Conservation (phyloP, 2,797 vertebrate species). For the Phalloptychus januarius region DNA sequence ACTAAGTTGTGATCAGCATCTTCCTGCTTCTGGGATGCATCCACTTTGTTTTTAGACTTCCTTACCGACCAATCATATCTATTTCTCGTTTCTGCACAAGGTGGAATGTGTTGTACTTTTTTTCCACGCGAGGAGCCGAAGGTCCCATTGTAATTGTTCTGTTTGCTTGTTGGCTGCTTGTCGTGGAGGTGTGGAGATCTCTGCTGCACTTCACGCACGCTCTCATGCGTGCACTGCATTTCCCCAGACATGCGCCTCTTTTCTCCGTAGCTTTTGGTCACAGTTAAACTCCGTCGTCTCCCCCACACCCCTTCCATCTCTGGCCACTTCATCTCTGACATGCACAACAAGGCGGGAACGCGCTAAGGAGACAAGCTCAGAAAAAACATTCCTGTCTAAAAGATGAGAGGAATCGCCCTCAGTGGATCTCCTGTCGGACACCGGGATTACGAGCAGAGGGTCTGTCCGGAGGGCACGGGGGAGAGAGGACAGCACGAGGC, state of each 20-base stretch:
- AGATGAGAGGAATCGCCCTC: slow-evolving; percentile 79
- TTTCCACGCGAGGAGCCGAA: slow-evolving; percentile 31
- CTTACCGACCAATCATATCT: slow-evolving; percentile 20
- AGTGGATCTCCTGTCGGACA: slow-evolving; percentile 73
- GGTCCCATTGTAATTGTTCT: background rate
- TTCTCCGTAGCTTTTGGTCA: slow-evolving; percentile 9
- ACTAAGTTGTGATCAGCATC: slow-evolving; percentile 47
- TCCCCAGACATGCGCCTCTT: slow-evolving; percentile 15
- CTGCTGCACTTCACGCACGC: slow-evolving; percentile 24
- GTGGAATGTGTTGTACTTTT: slow-evolving; percentile 8
- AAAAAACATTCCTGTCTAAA: slow-evolving; percentile 70
- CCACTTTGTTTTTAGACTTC: slow-evolving; percentile 44
- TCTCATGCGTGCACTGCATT: slow-evolving; percentile 9
- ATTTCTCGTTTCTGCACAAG: background rate
- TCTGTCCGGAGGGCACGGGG: slow-evolving; percentile 69
- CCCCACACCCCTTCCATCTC: slow-evolving; percentile 1
- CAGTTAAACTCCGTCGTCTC: slow-evolving; percentile 5
- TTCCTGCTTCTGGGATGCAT: slow-evolving; percentile 36
- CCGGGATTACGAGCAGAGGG: slow-evolving; percentile 75
- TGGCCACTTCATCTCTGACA: slow-evolving; percentile 31
- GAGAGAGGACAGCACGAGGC: slow-evolving; percentile 70
- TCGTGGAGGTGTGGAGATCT: slow-evolving; percentile 14
- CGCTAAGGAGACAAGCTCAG: slow-evolving; percentile 48
- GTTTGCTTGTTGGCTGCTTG: slow-evolving; percentile 13
- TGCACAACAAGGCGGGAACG: slow-evolving; percentile 48